Conservation (phyloP, 2,113 vertebrate species). For the Aythya baeri region DNA sequence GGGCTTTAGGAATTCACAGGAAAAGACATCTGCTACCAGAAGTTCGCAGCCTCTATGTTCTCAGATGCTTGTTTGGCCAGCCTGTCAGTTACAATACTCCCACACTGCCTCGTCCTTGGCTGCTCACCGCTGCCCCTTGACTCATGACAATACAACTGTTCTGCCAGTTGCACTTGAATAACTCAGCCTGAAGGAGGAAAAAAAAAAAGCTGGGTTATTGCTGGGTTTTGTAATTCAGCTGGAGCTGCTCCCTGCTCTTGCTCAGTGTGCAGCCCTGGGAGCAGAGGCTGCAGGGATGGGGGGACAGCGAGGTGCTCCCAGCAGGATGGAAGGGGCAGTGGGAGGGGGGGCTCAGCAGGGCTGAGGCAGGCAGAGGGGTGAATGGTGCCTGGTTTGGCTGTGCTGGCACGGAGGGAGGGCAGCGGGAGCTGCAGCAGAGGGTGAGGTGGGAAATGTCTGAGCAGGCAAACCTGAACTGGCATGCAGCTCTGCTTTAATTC, state of each 20-base stretch:
- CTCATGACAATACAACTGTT: neutral
- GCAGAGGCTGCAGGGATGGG: neutral
- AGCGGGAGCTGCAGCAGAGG: neutral
- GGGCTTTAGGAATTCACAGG: neutral
- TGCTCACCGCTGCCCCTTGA: neutral
- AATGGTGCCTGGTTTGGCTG: rapidly evolving
- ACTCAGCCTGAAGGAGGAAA: neutral
- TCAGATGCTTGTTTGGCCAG: neutral
- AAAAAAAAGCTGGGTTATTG: too few relatives aligned
- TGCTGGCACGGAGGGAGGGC: rapidly evolving
- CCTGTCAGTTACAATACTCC: neutral
- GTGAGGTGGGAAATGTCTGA: neutral
- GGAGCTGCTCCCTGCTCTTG: rapidly evolving
- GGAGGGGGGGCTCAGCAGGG: rapidly evolving
- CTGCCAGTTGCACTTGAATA: neutral
- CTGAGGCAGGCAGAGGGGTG: neutral
- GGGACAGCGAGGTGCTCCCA: neutral
- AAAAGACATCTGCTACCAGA: neutral
- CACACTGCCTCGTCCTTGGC: neutral
- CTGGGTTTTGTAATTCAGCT: neutral
- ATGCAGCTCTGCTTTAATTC: too few relatives aligned
- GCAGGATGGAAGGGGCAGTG: too few relatives aligned
- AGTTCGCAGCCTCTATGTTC: neutral
- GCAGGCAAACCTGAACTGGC: neutral
- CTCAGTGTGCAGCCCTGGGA: rapidly evolving